Percentiles rank a stretch among this genome's conserved stretches.
Conservation (phyloP, 2,797 vertebrate species). For the Chaetodon trifasciatus region DNA sequence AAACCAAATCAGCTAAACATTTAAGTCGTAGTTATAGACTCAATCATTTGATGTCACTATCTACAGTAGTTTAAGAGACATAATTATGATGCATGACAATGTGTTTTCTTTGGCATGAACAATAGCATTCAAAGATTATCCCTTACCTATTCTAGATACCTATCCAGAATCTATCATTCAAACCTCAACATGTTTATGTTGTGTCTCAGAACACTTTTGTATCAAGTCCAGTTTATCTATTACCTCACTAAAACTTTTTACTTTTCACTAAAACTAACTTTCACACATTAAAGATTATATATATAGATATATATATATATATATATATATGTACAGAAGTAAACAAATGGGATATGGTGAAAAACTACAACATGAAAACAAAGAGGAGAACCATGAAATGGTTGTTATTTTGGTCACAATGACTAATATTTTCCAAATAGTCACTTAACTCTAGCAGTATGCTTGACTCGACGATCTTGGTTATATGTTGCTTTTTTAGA, state of each 20-base stretch:
- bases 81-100: constrained; percentile 56
- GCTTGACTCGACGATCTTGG: constrained; percentile 52
- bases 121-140: constrained; percentile 39
- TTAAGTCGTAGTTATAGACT: constrained; percentile 33
- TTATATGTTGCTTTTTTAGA: constrained; percentile 56
- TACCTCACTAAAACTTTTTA: constrained; percentile 57
- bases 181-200: constrained; percentile 53
- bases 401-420: constrained; percentile 75
- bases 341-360: constrained; percentile 15
- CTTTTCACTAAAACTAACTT: constrained; percentile 2
- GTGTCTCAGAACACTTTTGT: constrained; percentile 43
- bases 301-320: too few relatives aligned
- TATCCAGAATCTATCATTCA: constrained; percentile 38
- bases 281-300: constrained; percentile 35
- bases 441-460: constrained; percentile 51
- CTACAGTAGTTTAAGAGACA: constrained; percentile 51
- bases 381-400: constrained; percentile 72
- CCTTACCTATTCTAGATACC: constrained; percentile 36
- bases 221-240: constrained; percentile 46
- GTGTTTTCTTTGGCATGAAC: constrained; percentile 49
- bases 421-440: constrained; percentile 70
- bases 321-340: constrained; percentile 14
- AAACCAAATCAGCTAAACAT: constrained; percentile 21
- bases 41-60: constrained; percentile 39
- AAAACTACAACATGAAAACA: constrained; percentile 30